A percentile compares a stretch with the other conserved stretches of the same genome.
Evolutionary conservation across 2,797 vertebrate species (phyloP).

Genomic region (Halcyon chelicuti): DNA sequence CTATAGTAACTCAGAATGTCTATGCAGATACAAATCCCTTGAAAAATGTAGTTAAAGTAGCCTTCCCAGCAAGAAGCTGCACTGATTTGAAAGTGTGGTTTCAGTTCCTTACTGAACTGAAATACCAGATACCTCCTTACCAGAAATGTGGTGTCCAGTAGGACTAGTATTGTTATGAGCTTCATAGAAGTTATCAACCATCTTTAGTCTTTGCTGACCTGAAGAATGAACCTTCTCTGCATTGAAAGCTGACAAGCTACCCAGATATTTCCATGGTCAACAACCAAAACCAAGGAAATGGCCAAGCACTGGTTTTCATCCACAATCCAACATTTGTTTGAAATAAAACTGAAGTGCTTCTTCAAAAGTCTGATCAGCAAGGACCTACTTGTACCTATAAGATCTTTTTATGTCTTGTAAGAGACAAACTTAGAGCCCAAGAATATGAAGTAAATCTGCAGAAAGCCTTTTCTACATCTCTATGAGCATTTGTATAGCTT

Average conservation of each 20-base stretch:
- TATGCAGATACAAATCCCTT: neutral
- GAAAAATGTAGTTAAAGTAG: neutral
- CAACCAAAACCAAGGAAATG: neutral
- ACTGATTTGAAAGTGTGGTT: neutral
- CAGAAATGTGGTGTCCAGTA: neutral
- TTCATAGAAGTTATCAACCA: neutral
- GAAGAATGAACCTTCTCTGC: neutral
- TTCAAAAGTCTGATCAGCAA: neutral
- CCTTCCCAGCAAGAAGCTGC: neutral
- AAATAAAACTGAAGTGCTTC: neutral
- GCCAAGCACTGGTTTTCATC: neutral
- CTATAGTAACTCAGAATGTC: neutral
- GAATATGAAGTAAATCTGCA: neutral
- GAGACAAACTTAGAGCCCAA: neutral
- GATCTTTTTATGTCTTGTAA: neutral
- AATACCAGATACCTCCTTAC: neutral
- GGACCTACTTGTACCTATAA: neutral
- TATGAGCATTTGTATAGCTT: neutral
- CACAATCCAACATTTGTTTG: neutral
- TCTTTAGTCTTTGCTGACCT: neutral
- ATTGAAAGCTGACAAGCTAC: neutral
- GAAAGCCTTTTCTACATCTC: neutral
- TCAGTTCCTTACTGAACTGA: neutral
- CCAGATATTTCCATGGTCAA: neutral
- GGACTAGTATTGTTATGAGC: neutral